phyloP scores from a whole-genome alignment of 2,113 vertebrate species.

The Paralichthys olivaceus region DNA sequence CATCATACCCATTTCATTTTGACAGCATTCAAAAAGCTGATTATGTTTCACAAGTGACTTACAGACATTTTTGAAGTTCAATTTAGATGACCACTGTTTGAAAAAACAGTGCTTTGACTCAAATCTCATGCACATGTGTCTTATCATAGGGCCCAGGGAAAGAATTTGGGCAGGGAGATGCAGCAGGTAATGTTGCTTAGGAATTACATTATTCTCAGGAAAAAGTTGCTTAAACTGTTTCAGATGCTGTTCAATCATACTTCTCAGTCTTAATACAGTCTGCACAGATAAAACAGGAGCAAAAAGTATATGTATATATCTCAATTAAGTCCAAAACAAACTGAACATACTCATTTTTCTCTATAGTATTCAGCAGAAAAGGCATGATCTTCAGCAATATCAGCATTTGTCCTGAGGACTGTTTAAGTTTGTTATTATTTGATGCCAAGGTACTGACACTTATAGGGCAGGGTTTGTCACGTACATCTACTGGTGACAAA shows the following conservation, averaged over 20 bases:
- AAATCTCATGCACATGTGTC: slow-evolving; percentile 18
- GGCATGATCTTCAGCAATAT: slow-evolving; percentile 9
- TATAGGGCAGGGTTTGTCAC: slow-evolving; percentile 1
- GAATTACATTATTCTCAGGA: neutral
- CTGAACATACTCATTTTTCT: neutral
- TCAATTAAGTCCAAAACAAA: slow-evolving; percentile 27
- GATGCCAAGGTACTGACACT: slow-evolving; percentile 22
- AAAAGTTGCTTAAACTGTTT: slow-evolving; percentile 19
- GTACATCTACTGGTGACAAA: slow-evolving; percentile 8
- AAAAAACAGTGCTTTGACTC: slow-evolving; percentile 9
- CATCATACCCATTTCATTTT: slow-evolving; percentile 3
- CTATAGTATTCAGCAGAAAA: neutral
- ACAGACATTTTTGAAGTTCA: slow-evolving; percentile 33
- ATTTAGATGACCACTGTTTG: neutral
- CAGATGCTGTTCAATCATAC: slow-evolving; percentile 6
- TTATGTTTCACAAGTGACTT: slow-evolving; percentile 30
- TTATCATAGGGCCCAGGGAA: neutral
- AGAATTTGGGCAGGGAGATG: slow-evolving; percentile 12
- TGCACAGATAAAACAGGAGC: neutral
- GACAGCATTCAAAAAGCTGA: slow-evolving; percentile 32
- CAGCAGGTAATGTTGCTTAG: slow-evolving; percentile 32
- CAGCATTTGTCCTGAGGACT: slow-evolving; percentile 41
- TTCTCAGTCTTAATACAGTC: no score
- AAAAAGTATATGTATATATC: slow-evolving; percentile 9
- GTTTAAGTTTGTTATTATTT: slow-evolving; percentile 38